phyloP scores from a whole-genome alignment of 2,888 invertebrate species.

The Ectemnius continuus region DNA sequence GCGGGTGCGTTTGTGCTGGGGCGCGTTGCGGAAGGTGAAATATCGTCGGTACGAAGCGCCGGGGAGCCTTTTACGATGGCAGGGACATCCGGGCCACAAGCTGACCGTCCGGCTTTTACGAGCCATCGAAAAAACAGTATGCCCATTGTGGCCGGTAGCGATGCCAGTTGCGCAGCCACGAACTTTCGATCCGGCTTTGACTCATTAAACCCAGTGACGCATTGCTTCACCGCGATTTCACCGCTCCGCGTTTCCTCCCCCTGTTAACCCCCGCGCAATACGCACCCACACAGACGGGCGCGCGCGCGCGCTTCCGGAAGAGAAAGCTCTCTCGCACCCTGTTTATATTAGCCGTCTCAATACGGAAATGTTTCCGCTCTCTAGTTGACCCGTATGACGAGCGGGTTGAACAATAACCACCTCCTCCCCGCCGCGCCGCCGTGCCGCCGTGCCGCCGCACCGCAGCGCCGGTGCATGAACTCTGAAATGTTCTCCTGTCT shows the following conservation, averaged over 20 bases:
- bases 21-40: constrained; percentile 28
- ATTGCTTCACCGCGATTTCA: constrained; percentile 17
- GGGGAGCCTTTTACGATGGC: constrained; percentile 45
- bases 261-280: no score
- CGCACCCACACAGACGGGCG: no score
- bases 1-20: not conserved
- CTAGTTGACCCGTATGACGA: no score
- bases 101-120: constrained; percentile 38
- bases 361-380: not conserved
- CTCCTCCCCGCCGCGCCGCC: no score
- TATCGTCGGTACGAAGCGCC: constrained; percentile 27
- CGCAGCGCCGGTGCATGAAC: no score
- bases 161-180: constrained; percentile 18
- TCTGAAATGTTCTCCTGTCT: no score
- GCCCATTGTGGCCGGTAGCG: constrained; percentile 16
- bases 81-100: constrained; percentile 44
- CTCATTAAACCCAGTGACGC: constrained; percentile 35
- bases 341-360: constrained; percentile 1
- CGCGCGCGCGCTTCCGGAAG: no score
- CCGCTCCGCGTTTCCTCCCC: not conserved
- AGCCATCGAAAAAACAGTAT: constrained; percentile 38
- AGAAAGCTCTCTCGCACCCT: not conserved
- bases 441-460: no score
- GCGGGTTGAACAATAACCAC: no score
- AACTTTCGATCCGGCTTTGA: constrained; percentile 25